A percentile compares a stretch with the other conserved stretches of the same genome.
These are phyloP conservation scores for Proteles cristata DNA, from an alignment of 2,113 vertebrate genomes.

Conservation along the genomic window DNA sequence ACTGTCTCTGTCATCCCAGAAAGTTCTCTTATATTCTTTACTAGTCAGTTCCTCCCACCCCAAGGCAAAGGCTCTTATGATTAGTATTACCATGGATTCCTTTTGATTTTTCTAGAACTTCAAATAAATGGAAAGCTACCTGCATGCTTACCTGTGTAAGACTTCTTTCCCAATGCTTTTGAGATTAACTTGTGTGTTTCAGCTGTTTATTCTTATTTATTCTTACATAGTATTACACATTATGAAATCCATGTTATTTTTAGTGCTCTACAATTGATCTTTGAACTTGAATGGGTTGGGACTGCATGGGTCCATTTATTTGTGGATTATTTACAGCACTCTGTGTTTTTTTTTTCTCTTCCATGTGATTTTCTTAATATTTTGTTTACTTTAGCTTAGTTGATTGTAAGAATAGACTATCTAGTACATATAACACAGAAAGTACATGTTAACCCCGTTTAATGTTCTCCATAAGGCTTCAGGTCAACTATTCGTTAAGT, in stretches of 20 bases:
- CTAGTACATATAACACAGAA: neutral
- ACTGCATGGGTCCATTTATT: neutral
- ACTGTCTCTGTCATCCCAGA: neutral
- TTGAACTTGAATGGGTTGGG: neutral
- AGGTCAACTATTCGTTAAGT: neutral
- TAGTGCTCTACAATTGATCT: neutral
- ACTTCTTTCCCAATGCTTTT: neutral
- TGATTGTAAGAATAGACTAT: neutral
- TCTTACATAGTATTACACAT: neutral
- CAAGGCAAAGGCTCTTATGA: neutral
- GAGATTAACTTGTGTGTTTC: neutral
- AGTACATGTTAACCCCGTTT: neutral
- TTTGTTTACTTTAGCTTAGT: neutral
- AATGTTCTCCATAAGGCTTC: neutral
- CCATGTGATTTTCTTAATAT: neutral
- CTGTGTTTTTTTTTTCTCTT: neutral
- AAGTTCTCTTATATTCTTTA: neutral
- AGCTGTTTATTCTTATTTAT: neutral
- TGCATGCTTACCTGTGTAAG: neutral
- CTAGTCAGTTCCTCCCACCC: too few relatives aligned
- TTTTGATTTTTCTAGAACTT: neutral
- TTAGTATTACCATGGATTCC: neutral
- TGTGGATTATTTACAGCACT: neutral
- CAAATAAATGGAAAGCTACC: neutral
- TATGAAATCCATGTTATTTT: neutral